These are phyloP conservation scores for Fulica atra DNA, from an alignment of 2,113 vertebrate species.

Conservation along the genomic window DNA sequence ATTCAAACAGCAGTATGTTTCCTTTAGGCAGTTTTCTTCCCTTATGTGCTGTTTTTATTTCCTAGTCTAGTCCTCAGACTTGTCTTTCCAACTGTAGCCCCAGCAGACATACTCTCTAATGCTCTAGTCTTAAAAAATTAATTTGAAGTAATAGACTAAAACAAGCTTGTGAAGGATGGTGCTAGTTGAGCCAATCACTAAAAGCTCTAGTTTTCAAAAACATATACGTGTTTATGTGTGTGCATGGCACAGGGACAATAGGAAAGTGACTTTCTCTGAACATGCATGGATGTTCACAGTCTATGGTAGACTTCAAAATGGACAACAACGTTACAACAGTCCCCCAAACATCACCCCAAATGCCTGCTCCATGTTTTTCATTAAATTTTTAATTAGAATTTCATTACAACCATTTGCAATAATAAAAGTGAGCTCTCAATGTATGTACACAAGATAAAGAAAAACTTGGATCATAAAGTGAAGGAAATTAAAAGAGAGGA, in stretches of 20 bases:
- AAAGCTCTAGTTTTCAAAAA: constrained; percentile 1
- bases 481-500: not conserved
- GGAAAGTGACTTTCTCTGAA: not conserved
- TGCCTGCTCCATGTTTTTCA: not conserved
- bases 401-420: not conserved
- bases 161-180: constrained; percentile 50
- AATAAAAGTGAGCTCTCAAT: not conserved
- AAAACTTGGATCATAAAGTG: not conserved
- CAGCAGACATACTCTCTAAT: constrained; percentile 45
- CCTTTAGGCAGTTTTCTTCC: constrained; percentile 57
- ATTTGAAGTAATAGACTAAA: constrained; percentile 63
- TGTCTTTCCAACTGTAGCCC: constrained; percentile 40
- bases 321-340: not conserved
- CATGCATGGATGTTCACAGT: not conserved
- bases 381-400: not conserved
- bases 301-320: not conserved
- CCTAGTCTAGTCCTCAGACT: constrained; percentile 27
- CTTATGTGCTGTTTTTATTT: constrained; percentile 52
- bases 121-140: constrained; percentile 58
- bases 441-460: not conserved
- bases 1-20: constrained; percentile 31
- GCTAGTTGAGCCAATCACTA: not conserved
- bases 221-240: not conserved
- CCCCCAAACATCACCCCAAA: not conserved
- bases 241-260: not conserved